phyloP scores from a whole-genome alignment of 2,888 invertebrate genomes.

The Tryphoninae sp. region DNA sequence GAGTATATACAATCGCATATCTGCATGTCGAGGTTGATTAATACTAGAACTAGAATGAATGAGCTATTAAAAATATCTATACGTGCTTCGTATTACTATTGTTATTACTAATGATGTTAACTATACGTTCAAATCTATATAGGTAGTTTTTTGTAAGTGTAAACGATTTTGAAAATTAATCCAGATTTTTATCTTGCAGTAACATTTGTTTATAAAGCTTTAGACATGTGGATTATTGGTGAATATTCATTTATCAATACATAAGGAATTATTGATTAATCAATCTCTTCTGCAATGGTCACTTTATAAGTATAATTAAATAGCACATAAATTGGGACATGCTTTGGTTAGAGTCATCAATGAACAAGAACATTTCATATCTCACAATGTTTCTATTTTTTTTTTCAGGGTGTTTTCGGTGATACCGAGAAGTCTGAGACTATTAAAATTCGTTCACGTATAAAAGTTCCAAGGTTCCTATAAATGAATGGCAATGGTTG shows the following conservation, averaged over 20 bases:
- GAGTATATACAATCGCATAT: constrained; percentile 30
- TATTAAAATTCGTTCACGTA: constrained; percentile 43
- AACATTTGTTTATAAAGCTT: no score
- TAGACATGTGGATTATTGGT: no score
- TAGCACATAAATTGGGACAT: background rate
- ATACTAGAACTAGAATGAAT: constrained; percentile 51
- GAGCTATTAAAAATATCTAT: constrained; percentile 61
- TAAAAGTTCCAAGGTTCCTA: constrained; percentile 15
- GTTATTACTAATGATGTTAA: background rate
- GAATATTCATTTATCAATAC: no score
- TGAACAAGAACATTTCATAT: background rate
- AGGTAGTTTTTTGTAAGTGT: background rate
- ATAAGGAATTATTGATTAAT: no score
- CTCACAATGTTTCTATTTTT: constrained; percentile 8
- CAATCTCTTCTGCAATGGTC: no score
- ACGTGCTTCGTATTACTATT: background rate
- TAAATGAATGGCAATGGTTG: background rate
- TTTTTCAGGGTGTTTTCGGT: constrained; percentile 16
- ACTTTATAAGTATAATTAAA: no score
- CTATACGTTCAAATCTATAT: no score
- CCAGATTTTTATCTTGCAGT: no score
- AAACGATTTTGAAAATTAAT: no score
- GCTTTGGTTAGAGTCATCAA: background rate
- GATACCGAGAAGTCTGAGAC: constrained; percentile 30
- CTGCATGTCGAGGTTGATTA: constrained; percentile 62